Percentiles rank a stretch among this genome's conserved stretches.
These are phyloP conservation scores for Exephanes ischioxanthus DNA, from an alignment of 2,888 invertebrate genomes.

Conservation along the genomic window DNA sequence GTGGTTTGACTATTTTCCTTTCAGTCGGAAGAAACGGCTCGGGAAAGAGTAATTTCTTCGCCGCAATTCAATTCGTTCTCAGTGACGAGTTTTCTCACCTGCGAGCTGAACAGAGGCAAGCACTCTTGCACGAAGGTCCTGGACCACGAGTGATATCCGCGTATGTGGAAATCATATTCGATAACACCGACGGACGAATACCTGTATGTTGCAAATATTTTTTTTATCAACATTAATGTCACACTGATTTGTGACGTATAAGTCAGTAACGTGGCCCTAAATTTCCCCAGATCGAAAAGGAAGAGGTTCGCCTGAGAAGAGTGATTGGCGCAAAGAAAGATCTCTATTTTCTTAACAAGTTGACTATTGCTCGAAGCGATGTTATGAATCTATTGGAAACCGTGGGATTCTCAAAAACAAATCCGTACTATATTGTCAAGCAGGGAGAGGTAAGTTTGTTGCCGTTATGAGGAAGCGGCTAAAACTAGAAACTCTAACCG, in stretches of 20 bases:
- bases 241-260: neutral
- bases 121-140: conserved; percentile 98
- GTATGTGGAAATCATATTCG: conserved; percentile 99
- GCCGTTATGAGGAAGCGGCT: too few relatives aligned
- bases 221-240: conserved; percentile 55
- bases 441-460: conserved; percentile 94
- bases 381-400: conserved; percentile 99
- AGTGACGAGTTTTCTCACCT: conserved; percentile 99
- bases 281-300: conserved; percentile 95
- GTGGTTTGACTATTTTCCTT: neutral
- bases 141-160: conserved; percentile 98
- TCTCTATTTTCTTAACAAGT: conserved; percentile 99
- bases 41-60: conserved; percentile 99
- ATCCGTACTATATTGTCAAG: conserved; percentile 99
- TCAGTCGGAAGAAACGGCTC: conserved; percentile 99
- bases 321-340: conserved; percentile 99
- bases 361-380: conserved; percentile 98
- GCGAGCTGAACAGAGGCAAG: conserved; percentile 97
- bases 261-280: too few relatives aligned
- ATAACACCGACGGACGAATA: conserved; percentile 98
- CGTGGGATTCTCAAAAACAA: conserved; percentile 99
- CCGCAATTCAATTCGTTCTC: conserved; percentile 99
- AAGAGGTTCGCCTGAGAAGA: conserved; percentile 97
- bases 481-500: neutral
- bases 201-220: conserved; percentile 88